A percentile compares a stretch with the other conserved stretches of the same genome.
Conservation (phyloP, 2,888 invertebrate species). For the Tenodera sinensis region DNA sequence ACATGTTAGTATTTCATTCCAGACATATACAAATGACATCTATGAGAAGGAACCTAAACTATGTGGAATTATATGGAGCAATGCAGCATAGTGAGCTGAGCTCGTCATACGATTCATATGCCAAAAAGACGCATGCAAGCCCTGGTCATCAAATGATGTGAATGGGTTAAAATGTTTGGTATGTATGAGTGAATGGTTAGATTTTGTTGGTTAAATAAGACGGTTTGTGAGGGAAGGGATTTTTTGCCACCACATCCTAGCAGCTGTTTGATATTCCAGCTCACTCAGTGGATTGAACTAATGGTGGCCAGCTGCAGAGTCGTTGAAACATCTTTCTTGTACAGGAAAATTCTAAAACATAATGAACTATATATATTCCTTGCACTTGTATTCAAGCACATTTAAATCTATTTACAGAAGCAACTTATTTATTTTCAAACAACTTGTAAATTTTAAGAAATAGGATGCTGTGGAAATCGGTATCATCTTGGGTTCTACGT, state of each 20-base stretch:
- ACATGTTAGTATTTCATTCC: too few relatives aligned
- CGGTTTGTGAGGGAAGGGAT: not conserved
- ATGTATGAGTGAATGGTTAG: not conserved
- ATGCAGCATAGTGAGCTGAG: too few relatives aligned
- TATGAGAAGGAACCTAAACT: too few relatives aligned
- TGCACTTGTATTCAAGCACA: conserved; percentile 27
- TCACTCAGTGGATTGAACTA: not conserved
- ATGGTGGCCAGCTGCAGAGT: not conserved
- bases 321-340: conserved; percentile 5
- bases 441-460: not conserved
- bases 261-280: not conserved
- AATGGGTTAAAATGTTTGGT: too few relatives aligned
- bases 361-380: conserved; percentile 21
- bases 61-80: too few relatives aligned
- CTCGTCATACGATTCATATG: too few relatives aligned
- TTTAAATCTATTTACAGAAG: conserved; percentile 12
- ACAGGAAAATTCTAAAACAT: conserved; percentile 16
- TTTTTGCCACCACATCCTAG: not conserved
- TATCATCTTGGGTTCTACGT: conserved; percentile 9
- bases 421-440: conserved; percentile 10
- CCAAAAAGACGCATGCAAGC: too few relatives aligned
- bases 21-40: too few relatives aligned
- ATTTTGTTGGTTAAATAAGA: not conserved
- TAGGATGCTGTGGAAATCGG: not conserved
- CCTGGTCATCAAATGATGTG: too few relatives aligned